Conservation (phyloP, 2,888 invertebrate genomes). For the Globia sparganii region DNA sequence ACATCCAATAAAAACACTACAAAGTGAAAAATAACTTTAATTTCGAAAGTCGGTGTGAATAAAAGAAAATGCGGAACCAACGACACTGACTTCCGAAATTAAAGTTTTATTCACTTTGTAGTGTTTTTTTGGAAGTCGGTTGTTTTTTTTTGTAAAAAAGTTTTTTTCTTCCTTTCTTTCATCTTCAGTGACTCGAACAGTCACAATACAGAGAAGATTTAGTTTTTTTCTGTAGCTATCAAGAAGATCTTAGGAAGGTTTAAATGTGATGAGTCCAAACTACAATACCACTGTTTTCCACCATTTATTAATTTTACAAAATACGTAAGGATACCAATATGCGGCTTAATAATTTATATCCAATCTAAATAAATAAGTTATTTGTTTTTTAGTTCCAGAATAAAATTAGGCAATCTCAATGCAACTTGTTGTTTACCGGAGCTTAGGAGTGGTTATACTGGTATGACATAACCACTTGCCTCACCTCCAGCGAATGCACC, state of each 20-base stretch:
- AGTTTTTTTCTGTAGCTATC: background rate
- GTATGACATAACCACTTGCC: background rate
- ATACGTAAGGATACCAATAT: background rate
- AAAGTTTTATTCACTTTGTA: too few species aligned
- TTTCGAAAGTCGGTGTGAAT: too few species aligned
- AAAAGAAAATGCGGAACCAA: too few species aligned
- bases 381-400: slow-evolving; percentile 9
- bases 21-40: too few species aligned
- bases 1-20: too few species aligned
- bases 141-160: too few species aligned
- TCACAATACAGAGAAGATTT: background rate
- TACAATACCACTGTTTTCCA: background rate
- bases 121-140: too few species aligned
- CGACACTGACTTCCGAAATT: too few species aligned
- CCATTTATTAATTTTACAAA: slow-evolving; percentile 7
- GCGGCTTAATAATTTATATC: slow-evolving; percentile 1
- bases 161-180: background rate
- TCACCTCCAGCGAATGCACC: background rate
- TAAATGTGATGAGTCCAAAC: background rate
- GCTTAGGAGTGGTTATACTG: background rate
- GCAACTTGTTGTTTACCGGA: background rate
- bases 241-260: background rate
- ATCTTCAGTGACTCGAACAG: background rate
- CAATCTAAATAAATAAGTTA: background rate
- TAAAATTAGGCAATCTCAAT: slow-evolving; percentile 6